These are phyloP conservation scores for Pipistrellus pipistrellus DNA, from an alignment of 2,797 vertebrate species.

Conservation along the genomic window DNA sequence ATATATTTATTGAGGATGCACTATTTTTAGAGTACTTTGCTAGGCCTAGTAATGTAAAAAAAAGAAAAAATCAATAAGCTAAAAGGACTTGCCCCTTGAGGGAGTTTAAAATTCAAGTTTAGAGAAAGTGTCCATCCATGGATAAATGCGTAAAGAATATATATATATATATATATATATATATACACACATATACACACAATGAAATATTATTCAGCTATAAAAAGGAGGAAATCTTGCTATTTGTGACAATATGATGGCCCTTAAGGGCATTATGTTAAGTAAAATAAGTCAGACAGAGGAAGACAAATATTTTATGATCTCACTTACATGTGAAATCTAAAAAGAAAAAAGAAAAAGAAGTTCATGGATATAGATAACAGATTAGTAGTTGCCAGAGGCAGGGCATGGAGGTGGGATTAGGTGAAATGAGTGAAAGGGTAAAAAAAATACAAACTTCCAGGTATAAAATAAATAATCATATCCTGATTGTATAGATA, in stretches of 20 bases:
- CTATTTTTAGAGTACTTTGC: slow-evolving; percentile 10
- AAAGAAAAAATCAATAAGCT: background rate
- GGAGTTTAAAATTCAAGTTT: slow-evolving; percentile 40
- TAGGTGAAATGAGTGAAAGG: background rate
- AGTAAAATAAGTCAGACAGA: background rate
- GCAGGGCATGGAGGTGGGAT: background rate
- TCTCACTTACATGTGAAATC: background rate
- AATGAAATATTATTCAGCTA: background rate
- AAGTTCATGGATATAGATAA: background rate
- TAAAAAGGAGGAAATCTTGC: background rate
- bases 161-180: no score
- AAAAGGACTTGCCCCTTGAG: background rate
- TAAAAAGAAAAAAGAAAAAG: background rate
- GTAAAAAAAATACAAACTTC: background rate
- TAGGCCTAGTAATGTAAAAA: background rate
- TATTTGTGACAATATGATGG: background rate
- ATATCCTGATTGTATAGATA: background rate
- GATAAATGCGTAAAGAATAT: background rate
- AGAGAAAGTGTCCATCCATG: background rate
- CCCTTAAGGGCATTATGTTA: background rate
- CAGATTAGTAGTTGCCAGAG: background rate
- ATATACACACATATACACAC: no score
- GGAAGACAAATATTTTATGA: background rate
- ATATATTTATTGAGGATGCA: slow-evolving; percentile 40
- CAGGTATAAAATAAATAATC: background rate